These are phyloP conservation scores for Actias luna DNA, from an alignment of 2,888 invertebrate genomes.

Conservation along the genomic window DNA sequence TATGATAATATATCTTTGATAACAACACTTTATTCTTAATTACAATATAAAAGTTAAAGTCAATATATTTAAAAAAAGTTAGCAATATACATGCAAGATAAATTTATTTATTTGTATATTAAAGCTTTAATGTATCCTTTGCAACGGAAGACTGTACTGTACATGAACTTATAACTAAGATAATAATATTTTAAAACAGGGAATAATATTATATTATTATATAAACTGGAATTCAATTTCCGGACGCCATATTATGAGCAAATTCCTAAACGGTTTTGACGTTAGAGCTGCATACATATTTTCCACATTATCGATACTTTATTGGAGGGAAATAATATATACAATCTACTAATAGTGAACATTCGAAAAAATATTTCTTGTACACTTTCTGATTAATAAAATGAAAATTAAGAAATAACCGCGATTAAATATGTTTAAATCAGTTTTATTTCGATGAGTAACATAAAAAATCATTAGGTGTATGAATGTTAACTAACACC, in stretches of 20 bases:
- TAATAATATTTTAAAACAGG: background rate
- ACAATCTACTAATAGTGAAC: no score
- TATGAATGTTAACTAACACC: no score
- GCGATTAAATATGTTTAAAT: no score
- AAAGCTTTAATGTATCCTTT: background rate
- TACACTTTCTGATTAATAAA: no score
- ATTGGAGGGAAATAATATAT: no score
- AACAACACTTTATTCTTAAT: background rate
- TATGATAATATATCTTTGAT: background rate
- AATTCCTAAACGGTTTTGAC: background rate
- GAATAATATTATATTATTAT: background rate
- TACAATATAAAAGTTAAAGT: background rate
- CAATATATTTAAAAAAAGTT: background rate
- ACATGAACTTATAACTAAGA: background rate
- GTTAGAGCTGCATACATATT: no score
- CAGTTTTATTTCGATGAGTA: no score
- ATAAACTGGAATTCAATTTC: background rate
- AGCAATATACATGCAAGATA: background rate
- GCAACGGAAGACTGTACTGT: background rate
- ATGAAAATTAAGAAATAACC: no score
- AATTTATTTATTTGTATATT: background rate
- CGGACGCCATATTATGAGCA: background rate
- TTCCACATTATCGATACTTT: no score
- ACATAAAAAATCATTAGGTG: no score
- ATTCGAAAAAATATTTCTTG: no score